Evolutionary conservation across 2,797 vertebrate species (phyloP), one percentile per base, ranked within the genome.

Genomic region (Spinibarbus caldwelli): DNA sequence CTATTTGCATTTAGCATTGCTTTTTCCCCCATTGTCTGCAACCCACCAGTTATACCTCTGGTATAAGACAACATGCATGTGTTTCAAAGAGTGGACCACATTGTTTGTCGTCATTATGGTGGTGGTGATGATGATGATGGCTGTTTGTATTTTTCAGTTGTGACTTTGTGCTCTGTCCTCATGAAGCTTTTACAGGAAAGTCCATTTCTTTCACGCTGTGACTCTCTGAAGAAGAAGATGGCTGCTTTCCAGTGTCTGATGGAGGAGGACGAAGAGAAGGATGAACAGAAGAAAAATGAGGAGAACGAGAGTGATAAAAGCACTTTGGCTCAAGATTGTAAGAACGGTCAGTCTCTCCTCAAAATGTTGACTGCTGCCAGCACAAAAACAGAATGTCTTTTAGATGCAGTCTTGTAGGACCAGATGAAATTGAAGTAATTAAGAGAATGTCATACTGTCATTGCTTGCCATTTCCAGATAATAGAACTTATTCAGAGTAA

Each of bases 201-300:
- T 87, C 93, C 94, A n/a, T 88, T 91, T 86, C 67, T 86, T 88
- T 92, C 91, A 31, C 90, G 86, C 78, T 34, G 90, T 64, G 94
- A 94, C 89, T 92, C 90, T 2, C 90, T 96, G 86, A 95, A 91
- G 88, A 93, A 95, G 90, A 96, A 96, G 91, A 95, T 96, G 91
- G 94, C 93, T 57, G 91, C 92, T 41, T 96, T 96, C 95, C 94
- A 95, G 89, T 91, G 86, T 85, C 87, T 96, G 89, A 92, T 95
- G 93, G 92, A 91, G 88, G 90, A 91, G 72, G 93, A 91, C 45
- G 94, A 95, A 83, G 91, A 90, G 82, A 88, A 86, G 82, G 91
- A 87, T 26, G 77, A 34, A 73, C 14, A 29, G 49, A 47, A 23
- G 77, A 91, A 88, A 92, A 90, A 90, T 80, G 59, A 76, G 90